These are phyloP conservation scores for Drosophila pruinosa DNA, from an alignment of 1,140 invertebrate species.

Conservation along the genomic window DNA sequence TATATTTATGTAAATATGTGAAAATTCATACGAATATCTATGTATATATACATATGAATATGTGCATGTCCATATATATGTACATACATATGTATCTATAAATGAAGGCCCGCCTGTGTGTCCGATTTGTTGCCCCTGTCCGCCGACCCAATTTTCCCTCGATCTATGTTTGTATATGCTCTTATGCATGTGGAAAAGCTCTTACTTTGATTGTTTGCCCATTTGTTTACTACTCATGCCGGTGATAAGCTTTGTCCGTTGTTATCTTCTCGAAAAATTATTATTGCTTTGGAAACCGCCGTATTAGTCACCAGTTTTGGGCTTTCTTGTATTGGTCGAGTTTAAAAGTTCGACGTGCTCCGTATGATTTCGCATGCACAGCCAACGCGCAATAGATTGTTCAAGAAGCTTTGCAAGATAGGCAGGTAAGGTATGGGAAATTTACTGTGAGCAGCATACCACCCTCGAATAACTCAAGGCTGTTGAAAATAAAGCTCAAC, in stretches of 20 bases:
- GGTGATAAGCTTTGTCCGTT: constrained; percentile 29
- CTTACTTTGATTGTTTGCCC: constrained; percentile 13
- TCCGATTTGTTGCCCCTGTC: neutral
- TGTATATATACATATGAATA: neutral
- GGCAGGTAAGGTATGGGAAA: neutral
- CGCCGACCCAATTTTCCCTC: constrained; percentile 30
- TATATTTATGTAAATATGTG: neutral
- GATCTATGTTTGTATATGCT: neutral
- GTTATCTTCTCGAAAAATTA: constrained; percentile 18
- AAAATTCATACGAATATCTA: no score
- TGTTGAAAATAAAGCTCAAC: neutral
- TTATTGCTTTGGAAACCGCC: neutral
- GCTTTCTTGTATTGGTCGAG: no score
- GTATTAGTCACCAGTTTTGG: constrained; percentile 13
- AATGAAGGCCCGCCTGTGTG: constrained; percentile 11
- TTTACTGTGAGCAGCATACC: neutral
- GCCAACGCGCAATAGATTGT: constrained; percentile 15
- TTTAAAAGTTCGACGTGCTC: constrained; percentile 19
- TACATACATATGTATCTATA: neutral
- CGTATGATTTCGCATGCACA: neutral
- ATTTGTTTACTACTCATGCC: constrained; percentile 24
- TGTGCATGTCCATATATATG: neutral
- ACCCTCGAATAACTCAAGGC: neutral
- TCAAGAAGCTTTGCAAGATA: constrained; percentile 21
- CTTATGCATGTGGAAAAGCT: constrained; percentile 27